Evolutionary conservation across 2,888 invertebrate genomes (phyloP).

Genomic region (Lepidocyrtinus sp.): DNA sequence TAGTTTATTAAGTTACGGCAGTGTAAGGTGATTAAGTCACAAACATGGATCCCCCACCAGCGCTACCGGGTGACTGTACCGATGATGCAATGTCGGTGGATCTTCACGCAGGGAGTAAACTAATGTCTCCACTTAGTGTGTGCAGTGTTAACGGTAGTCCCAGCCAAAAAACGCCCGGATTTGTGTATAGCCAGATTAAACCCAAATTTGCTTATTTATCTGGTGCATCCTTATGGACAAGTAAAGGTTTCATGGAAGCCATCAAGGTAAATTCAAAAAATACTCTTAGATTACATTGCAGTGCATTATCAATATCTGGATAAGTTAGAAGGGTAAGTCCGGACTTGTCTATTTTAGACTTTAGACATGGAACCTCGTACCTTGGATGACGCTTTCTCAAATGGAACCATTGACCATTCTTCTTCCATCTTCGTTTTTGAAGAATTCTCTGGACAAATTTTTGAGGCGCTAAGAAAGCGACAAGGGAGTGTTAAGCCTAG

Average conservation of each 20-base stretch:
- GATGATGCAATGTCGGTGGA: constrained; percentile 51
- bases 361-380: constrained; percentile 55
- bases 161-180: constrained; percentile 40
- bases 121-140: constrained; percentile 55
- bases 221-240: constrained; percentile 43
- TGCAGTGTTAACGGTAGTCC: constrained; percentile 35
- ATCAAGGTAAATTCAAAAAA: constrained; percentile 55
- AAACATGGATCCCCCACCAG: neutral
- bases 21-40: neutral
- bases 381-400: constrained; percentile 50
- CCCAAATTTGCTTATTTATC: constrained; percentile 60
- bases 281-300: too few species aligned
- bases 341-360: constrained; percentile 55
- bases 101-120: constrained; percentile 18
- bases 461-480: constrained; percentile 63
- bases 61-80: constrained; percentile 50
- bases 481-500: constrained; percentile 57
- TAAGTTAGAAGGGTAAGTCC: too few species aligned
- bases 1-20: neutral
- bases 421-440: constrained; percentile 65
- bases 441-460: constrained; percentile 65
- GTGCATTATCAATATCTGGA: too few species aligned
- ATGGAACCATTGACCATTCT: constrained; percentile 50
- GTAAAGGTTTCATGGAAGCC: constrained; percentile 53
- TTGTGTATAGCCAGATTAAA: constrained; percentile 18